Evolutionary conservation across 2,113 vertebrate species (phyloP).

Genomic region (Boulengerochromis microlepis): DNA sequence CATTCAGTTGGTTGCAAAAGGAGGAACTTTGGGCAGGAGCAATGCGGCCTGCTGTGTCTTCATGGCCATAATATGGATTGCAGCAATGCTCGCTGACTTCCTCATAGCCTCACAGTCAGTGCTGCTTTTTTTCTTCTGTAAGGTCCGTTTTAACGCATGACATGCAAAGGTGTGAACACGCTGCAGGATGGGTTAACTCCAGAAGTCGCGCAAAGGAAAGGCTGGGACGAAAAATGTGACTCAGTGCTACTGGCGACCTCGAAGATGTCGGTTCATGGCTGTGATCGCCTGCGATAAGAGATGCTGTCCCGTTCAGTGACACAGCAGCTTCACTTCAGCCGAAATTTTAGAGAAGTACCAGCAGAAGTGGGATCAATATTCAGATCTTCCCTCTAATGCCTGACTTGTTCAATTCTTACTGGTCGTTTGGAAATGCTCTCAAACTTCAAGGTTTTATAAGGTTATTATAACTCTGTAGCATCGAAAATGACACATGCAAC

Average conservation of each 20-base stretch:
- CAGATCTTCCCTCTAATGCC: background rate
- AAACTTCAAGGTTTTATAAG: background rate
- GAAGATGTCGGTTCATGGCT: constrained; percentile 17
- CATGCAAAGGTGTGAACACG: background rate
- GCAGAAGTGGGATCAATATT: background rate
- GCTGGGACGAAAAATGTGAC: constrained; percentile 35
- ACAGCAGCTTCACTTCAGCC: constrained; percentile 16
- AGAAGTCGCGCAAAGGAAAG: constrained; percentile 26
- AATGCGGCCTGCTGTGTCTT: constrained; percentile 40
- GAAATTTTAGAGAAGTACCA: background rate
- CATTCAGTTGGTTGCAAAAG: constrained; percentile 71
- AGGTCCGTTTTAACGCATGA: background rate
- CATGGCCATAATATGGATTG: constrained; percentile 41
- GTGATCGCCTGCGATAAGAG: constrained; percentile 12
- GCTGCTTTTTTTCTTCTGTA: background rate
- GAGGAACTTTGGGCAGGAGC: constrained; percentile 62
- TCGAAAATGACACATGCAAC: background rate
- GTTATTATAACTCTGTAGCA: background rate
- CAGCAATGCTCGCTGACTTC: constrained; percentile 40
- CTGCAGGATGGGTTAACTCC: background rate
- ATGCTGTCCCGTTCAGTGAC: constrained; percentile 43
- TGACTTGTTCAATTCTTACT: background rate
- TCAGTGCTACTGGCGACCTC: constrained; percentile 1
- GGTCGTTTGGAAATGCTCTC: background rate
- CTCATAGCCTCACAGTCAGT: background rate